Conservation (phyloP, 2,888 invertebrate genomes). For the Caenorhabditis panamensis region DNA sequence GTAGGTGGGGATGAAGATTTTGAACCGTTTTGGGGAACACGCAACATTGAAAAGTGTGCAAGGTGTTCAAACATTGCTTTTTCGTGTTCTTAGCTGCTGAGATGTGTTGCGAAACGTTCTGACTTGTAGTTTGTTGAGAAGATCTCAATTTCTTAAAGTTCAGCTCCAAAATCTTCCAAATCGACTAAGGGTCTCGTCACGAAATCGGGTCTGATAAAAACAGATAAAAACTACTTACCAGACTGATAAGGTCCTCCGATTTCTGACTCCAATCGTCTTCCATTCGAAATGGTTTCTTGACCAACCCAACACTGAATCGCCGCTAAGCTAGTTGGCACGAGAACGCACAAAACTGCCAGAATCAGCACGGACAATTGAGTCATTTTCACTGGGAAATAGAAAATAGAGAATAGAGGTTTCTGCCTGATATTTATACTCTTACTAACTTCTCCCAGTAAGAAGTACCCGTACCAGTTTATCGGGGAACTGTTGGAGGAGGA, state of each 20-base stretch:
- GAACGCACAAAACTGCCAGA: conserved; percentile 29
- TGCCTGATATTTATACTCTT: conserved; percentile 33
- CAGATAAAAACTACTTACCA: conserved; percentile 19
- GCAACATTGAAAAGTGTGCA: no score
- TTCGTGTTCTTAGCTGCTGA: no score
- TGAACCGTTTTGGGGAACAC: no score
- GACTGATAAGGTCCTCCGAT: conserved; percentile 51
- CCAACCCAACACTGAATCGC: conserved; percentile 60
- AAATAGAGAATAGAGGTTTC: neutral
- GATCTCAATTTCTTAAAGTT: neutral
- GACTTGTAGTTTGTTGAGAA: neutral
- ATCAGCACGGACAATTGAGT: conserved; percentile 25
- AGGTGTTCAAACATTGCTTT: neutral
- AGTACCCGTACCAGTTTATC: conserved; percentile 52
- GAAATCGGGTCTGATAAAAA: no score
- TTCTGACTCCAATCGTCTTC: conserved; percentile 38
- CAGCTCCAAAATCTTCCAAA: neutral
- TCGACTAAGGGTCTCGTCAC: no score
- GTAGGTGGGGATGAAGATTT: no score
- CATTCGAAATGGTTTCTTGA: conserved; percentile 55
- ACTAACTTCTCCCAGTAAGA: conserved; percentile 24
- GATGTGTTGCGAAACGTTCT: neutral
- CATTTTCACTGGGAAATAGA: conserved; percentile 1
- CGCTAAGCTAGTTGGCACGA: conserved; percentile 30
- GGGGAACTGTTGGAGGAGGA: neutral